A percentile compares a stretch with the other conserved stretches of the same genome.
These are phyloP conservation scores for Acleris cristana DNA, from an alignment of 2,888 invertebrate species.

Conservation along the genomic window DNA sequence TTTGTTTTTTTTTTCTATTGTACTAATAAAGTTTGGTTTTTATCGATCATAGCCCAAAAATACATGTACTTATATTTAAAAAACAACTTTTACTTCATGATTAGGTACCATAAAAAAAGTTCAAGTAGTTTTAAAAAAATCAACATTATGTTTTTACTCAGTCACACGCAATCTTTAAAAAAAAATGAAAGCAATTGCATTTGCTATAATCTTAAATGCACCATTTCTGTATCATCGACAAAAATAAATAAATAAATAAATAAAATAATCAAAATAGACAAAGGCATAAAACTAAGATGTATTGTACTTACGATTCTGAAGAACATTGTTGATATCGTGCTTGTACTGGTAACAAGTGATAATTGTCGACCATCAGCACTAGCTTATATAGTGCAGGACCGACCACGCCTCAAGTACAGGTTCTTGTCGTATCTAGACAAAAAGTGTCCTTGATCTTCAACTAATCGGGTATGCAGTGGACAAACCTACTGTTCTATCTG, in stretches of 20 bases:
- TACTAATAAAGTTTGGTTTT: no score
- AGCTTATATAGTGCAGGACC: conserved; percentile 66
- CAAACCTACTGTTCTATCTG: conserved; percentile 50
- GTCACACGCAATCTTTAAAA: neutral
- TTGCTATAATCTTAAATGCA: neutral
- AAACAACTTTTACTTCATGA: no score
- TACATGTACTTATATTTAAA: no score
- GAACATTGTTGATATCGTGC: conserved; percentile 70
- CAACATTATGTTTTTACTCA: no score
- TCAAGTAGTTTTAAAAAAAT: no score
- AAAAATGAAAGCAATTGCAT: neutral
- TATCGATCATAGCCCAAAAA: no score
- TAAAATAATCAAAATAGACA: no score
- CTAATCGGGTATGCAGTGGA: conserved; percentile 61
- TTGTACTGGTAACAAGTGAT: conserved; percentile 74
- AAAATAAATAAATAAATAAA: no score
- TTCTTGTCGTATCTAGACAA: conserved; percentile 59
- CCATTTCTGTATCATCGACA: no score
- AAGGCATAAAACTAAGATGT: neutral
- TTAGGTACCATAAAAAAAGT: no score
- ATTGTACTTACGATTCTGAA: conserved; percentile 71
- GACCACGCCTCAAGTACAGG: conserved; percentile 71
- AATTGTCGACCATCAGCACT: conserved; percentile 48
- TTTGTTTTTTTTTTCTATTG: no score
- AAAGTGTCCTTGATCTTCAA: conserved; percentile 81